A percentile compares a stretch with the other conserved stretches of the same genome.
phyloP scores from a whole-genome alignment of 2,888 invertebrate genomes.

The Tetragonula carbonaria region DNA sequence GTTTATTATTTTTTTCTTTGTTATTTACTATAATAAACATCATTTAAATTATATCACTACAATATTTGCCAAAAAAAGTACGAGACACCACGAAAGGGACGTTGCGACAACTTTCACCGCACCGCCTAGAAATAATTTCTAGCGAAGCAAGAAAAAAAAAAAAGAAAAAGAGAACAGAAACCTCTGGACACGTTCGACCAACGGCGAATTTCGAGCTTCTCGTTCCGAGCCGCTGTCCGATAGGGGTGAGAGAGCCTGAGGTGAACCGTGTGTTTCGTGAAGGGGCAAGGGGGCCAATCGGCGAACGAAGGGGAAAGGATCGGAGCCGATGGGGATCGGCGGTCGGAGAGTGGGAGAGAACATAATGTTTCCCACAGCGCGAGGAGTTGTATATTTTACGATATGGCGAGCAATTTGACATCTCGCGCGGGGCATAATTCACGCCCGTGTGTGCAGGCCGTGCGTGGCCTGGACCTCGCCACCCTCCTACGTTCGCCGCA shows the following conservation, averaged over 20 bases:
- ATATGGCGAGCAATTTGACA: slow-evolving; percentile 84
- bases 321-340: slow-evolving; percentile 29
- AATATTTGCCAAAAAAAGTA: too few relatives aligned
- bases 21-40: too few relatives aligned
- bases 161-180: not conserved
- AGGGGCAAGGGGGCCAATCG: slow-evolving; percentile 43
- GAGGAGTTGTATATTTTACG: slow-evolving; percentile 84
- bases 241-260: slow-evolving; percentile 39
- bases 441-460: slow-evolving; percentile 74
- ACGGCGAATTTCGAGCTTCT: slow-evolving; percentile 6
- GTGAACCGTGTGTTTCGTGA: not conserved
- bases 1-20: too few relatives aligned
- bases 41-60: too few relatives aligned
- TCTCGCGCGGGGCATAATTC: slow-evolving; percentile 84
- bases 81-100: too few relatives aligned
- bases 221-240: slow-evolving; percentile 6
- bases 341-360: slow-evolving; percentile 67
- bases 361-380: slow-evolving; percentile 84
- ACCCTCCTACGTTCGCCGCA: slow-evolving; percentile 53
- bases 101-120: not conserved
- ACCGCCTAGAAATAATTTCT: not conserved
- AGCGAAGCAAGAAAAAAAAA: not conserved
- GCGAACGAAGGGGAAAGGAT: slow-evolving; percentile 52
- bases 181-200: not conserved
- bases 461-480: slow-evolving; percentile 57